Percentiles rank a stretch among this genome's conserved stretches.
phyloP scores from a whole-genome alignment of 2,797 vertebrate species.

The Sciurus carolinensis region DNA sequence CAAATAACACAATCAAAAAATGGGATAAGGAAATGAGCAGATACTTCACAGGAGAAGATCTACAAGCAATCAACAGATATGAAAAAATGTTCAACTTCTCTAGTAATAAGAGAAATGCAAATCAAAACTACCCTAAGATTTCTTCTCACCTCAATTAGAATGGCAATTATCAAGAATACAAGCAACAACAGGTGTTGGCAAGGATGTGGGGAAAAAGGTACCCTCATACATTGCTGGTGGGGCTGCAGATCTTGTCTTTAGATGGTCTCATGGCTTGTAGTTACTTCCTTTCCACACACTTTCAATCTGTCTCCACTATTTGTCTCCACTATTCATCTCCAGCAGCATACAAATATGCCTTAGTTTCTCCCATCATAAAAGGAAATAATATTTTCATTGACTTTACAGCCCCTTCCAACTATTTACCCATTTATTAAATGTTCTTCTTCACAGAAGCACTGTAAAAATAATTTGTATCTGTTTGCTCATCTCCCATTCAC shows the following conservation, averaged over 20 bases:
- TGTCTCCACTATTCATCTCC: neutral
- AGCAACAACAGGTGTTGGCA: too few relatives aligned
- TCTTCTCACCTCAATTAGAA: too few relatives aligned
- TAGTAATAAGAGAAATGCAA: too few relatives aligned
- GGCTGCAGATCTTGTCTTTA: neutral
- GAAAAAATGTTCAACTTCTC: too few relatives aligned
- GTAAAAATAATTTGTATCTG: neutral
- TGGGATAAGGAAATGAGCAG: too few relatives aligned
- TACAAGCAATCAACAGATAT: too few relatives aligned
- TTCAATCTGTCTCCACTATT: neutral
- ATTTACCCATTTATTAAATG: neutral
- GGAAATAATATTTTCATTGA: neutral
- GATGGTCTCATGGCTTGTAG: neutral
- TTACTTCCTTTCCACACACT: neutral
- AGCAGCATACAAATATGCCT: neutral
- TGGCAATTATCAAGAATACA: too few relatives aligned
- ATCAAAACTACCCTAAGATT: too few relatives aligned
- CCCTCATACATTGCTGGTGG: too few relatives aligned
- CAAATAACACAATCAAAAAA: too few relatives aligned
- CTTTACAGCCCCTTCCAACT: neutral
- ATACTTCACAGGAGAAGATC: too few relatives aligned
- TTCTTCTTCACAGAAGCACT: neutral
- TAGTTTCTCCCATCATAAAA: neutral
- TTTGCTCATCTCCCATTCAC: neutral
- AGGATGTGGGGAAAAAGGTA: too few relatives aligned